phyloP scores from a whole-genome alignment of 2,888 invertebrate genomes.

The Mesorhabditis sp. region DNA sequence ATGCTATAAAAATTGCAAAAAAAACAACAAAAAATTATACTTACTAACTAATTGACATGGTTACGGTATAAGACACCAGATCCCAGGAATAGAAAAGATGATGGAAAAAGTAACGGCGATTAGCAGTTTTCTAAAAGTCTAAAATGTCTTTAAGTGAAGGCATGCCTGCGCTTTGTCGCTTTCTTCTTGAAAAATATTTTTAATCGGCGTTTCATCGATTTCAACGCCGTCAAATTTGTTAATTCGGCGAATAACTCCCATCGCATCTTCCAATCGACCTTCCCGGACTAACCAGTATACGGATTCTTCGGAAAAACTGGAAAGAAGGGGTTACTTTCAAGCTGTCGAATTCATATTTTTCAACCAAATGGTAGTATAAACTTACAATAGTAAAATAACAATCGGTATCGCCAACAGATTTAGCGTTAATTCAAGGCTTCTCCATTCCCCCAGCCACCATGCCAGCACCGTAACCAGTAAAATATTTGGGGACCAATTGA shows the following conservation, averaged over 20 bases:
- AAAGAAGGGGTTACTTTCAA: neutral
- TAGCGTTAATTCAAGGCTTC: neutral
- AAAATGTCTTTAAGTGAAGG: too few relatives aligned
- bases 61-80: neutral
- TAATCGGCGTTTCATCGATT: neutral
- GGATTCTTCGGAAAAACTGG: slow-evolving; percentile 4
- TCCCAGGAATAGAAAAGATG: slow-evolving; percentile 2
- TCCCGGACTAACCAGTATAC: neutral
- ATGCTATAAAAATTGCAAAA: neutral
- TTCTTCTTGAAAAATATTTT: neutral
- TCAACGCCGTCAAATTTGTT: neutral
- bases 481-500: slow-evolving; percentile 4
- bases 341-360: too few relatives aligned
- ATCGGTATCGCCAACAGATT: neutral
- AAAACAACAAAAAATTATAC: neutral
- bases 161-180: neutral
- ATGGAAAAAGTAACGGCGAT: neutral
- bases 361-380: neutral
- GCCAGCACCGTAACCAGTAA: neutral
- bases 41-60: slow-evolving; percentile 1
- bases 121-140: neutral
- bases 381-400: slow-evolving; percentile 1
- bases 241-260: neutral
- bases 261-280: neutral
- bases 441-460: neutral